These are phyloP conservation scores for Trinectes maculatus DNA, from an alignment of 2,113 vertebrate genomes.

Conservation along the genomic window DNA sequence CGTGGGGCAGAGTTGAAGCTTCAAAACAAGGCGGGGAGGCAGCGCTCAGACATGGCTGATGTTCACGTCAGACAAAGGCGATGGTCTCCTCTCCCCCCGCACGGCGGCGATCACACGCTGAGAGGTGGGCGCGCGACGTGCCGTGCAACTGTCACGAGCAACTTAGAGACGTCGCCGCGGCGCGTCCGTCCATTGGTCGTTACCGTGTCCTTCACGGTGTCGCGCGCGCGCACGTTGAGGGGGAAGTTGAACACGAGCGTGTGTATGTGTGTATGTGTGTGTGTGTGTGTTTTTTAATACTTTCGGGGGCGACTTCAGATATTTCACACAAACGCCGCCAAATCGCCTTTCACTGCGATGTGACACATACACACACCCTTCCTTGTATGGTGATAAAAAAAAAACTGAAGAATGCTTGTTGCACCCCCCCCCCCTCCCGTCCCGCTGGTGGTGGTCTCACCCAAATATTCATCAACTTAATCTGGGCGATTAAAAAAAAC, in stretches of 20 bases:
- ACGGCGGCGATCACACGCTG: conserved; percentile 64
- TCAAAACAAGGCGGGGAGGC: conserved; percentile 76
- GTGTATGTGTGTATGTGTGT: not conserved
- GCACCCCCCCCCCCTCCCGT: conserved; percentile 4
- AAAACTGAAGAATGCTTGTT: conserved; percentile 29
- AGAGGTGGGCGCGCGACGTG: conserved; percentile 57
- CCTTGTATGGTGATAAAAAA: conserved; percentile 33
- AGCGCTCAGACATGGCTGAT: conserved; percentile 85
- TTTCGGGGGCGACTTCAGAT: not conserved
- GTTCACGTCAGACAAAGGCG: conserved; percentile 81
- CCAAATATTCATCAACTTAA: conserved; percentile 53
- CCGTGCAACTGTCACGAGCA: conserved; percentile 52
- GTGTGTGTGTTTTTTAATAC: no score
- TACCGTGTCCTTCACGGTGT: conserved; percentile 62
- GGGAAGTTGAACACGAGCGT: conserved; percentile 8
- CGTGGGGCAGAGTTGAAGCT: conserved; percentile 82
- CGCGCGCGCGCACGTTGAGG: not conserved
- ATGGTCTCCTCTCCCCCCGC: conserved; percentile 71
- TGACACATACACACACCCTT: not conserved
- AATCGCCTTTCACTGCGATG: conserved; percentile 29
- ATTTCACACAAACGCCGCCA: conserved; percentile 18
- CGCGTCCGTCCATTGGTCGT: conserved; percentile 66
- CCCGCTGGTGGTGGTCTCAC: conserved; percentile 47
- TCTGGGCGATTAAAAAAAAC: conserved; percentile 1
- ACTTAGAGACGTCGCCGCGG: conserved; percentile 2